Conservation (phyloP, 2,888 invertebrate species). For the Sclerodermus sp. region DNA sequence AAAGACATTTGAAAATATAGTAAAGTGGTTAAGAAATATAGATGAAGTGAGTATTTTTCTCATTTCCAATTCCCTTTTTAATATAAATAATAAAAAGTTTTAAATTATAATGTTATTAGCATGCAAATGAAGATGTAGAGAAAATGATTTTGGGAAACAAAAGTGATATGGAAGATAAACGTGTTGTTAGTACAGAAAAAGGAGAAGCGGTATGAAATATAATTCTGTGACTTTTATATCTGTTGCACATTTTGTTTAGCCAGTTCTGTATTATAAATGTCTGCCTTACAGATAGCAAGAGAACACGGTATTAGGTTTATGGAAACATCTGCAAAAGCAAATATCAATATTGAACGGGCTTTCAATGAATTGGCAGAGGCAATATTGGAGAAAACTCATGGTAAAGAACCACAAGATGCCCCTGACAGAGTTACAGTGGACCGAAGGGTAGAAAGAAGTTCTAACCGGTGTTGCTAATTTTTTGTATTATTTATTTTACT, state of each 20-base stretch:
- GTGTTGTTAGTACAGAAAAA: constrained; percentile 88
- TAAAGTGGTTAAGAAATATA: constrained; percentile 97
- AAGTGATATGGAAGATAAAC: constrained; percentile 96
- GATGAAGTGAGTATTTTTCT: constrained; percentile 78
- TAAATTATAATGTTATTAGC: constrained; percentile 61
- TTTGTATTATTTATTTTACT: constrained; percentile 35
- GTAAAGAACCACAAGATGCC: constrained; percentile 77
- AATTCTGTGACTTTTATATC: constrained; percentile 4
- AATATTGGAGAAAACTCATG: constrained; percentile 88
- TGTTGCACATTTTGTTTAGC: background rate
- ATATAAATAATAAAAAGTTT: too few relatives aligned
- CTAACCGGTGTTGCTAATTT: constrained; percentile 65
- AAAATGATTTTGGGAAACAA: constrained; percentile 99
- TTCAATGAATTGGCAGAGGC: constrained; percentile 94
- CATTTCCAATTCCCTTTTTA: background rate
- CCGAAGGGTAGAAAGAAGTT: constrained; percentile 68
- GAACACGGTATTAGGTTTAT: constrained; percentile 96
- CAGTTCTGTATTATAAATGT: background rate
- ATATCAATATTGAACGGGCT: constrained; percentile 94
- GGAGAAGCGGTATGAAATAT: constrained; percentile 80
- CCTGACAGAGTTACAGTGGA: constrained; percentile 73
- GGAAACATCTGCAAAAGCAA: constrained; percentile 97
- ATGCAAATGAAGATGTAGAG: constrained; percentile 97
- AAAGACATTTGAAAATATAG: constrained; percentile 97
- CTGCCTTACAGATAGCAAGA: constrained; percentile 76